phyloP scores from a whole-genome alignment of 1,140 invertebrate genomes.

The Drosophila mayri region DNA sequence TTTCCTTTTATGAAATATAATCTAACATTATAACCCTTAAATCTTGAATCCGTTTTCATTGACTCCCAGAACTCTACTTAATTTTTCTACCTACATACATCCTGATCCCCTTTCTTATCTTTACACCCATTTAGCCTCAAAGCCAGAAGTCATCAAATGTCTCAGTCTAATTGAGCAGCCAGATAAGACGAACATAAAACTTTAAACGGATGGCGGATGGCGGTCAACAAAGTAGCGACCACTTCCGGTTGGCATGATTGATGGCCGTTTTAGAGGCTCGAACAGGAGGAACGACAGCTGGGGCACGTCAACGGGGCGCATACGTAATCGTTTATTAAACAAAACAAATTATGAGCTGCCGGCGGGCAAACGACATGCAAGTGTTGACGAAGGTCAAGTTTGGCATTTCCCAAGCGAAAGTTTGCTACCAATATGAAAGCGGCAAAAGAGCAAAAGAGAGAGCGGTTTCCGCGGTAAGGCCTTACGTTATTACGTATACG shows the following conservation, averaged over 20 bases:
- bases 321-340: constrained; percentile 47
- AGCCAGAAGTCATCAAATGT: not conserved
- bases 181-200: constrained; percentile 28
- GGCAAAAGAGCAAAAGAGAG: constrained; percentile 40
- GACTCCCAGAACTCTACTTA: too few species aligned
- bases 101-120: constrained; percentile 1
- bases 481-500: constrained; percentile 46
- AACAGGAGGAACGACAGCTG: constrained; percentile 11
- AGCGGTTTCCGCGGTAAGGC: constrained; percentile 37
- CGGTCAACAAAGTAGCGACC: constrained; percentile 32
- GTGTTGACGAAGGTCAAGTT: constrained; percentile 79
- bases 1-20: not conserved
- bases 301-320: constrained; percentile 31
- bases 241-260: constrained; percentile 60
- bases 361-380: constrained; percentile 47
- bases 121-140: not conserved
- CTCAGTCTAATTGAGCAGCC: constrained; percentile 40
- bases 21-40: not conserved
- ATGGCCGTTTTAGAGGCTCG: constrained; percentile 43
- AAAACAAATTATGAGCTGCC: constrained; percentile 39
- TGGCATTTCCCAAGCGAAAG: constrained; percentile 43
- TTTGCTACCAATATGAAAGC: constrained; percentile 13
- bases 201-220: constrained; percentile 25
- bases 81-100: too few species aligned
- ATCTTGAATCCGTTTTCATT: not conserved